Base-by-base conservation (phyloP, 2,113 vertebrate species). In the Marmota flaviventris region DNA sequence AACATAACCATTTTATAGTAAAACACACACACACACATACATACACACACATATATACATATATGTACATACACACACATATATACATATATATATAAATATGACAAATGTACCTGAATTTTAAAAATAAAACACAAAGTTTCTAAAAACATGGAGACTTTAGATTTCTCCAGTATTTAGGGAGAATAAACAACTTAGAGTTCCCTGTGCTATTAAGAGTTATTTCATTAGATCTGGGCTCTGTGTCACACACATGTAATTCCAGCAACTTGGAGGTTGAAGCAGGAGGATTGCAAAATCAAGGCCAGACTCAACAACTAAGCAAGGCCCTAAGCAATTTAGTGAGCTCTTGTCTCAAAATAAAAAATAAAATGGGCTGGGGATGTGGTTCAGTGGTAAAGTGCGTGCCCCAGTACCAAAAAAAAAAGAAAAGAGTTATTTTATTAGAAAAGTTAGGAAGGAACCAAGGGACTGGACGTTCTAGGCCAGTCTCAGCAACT, bases 161-260 rank as follows among this genome's bases (percentile, higher is more conserved):
- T 82, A 77, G 29, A 92, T 14, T 51, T 92, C 24, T 89, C 27
- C 7, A 70, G 75, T 53, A 73, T 89, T 86, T 56, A 29, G 16
- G 11, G 20, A 18, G 20, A 39, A 24, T 86, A 83, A 89, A 69
- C 91, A 51, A 93, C 45, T 95, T 42, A 24, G 48, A 85, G 25
- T 93, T 93, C 91, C 37, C 45, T 78, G 8, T 93, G 45, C 18
- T 92, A 45, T 76, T 78, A 83, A 72, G 89, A 93, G 56, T 91
- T 77, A 81, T 93, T 93, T 89, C 45, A 67, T 2, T 67, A 85
- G 48, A 51, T 51, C 48, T 51, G 48, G 84, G 1, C 56, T 22
- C 20, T 5, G 56, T 58, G 56, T 20, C 56, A 58, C 56, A 58
- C 5, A 20, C 18, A 0, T 58, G 56, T 58, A 58, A 22, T 58